Base-by-base conservation (phyloP, 2,888 invertebrate species). In the Athalia circularis region DNA sequence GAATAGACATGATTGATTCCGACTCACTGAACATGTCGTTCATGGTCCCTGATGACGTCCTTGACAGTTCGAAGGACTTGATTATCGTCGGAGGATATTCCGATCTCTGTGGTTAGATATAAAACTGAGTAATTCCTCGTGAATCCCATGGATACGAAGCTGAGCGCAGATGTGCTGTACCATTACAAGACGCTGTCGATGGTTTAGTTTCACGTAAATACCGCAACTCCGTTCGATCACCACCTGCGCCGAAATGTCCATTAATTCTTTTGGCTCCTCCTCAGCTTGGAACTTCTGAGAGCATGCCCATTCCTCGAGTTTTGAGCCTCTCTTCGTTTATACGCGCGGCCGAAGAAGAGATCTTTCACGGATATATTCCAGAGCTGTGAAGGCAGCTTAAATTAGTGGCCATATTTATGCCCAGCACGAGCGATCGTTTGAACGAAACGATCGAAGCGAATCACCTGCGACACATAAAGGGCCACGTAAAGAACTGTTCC, bases 101-200 rank as follows among this genome's bases (percentile, higher is more conserved):
- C 45, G 13, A 72, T 72, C 59, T 13, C 57, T 72, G 47, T 8
- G 47, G 3, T n/a, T 9, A 61, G 62, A 48, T 15, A 13, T 15
- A 62, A 15, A 15, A 11, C 9, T 50, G 29, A 29, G 29, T 50
- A 29, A 29, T 9, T 64, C 29, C 4, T 13, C 7, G 7, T 43
- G 57, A 5, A 72, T 4, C n/a, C 47, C 45, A 47, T 7, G 62
- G 11, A 83, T 83, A 0, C 52, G 75, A 2, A 83, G 61, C 29
- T 80, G 83, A 11, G 82, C 82, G 72, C 81, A 80, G 1, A 65
- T 11, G 45, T 81, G 82, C 13, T 80, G 81, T 7, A 83, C 76
- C 48, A 79, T 78, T 0, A 82, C 81, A 80, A 83, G 57, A 83
- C 78, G 54, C 80, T 82, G 64, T 83, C 83, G 77, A 81, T 79